Conservation (phyloP, 2,888 invertebrate species). For the Furcula furcula region DNA sequence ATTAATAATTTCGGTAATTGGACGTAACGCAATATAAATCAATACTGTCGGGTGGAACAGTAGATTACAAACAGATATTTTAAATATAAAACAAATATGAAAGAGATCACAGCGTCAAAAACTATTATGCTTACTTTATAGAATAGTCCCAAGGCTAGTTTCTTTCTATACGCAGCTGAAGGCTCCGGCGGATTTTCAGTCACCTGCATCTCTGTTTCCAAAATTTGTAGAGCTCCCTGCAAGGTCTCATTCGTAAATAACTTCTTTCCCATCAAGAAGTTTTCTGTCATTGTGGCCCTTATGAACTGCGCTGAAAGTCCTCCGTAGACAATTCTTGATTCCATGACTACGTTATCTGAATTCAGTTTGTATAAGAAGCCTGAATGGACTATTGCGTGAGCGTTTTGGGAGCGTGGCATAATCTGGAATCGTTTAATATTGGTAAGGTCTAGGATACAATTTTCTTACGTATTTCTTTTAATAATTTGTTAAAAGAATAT, state of each 20-base stretch:
- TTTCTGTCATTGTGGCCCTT: slow-evolving; percentile 77
- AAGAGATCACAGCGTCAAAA: too few species aligned
- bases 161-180: slow-evolving; percentile 78
- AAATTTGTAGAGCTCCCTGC: slow-evolving; percentile 42
- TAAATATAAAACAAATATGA: too few species aligned
- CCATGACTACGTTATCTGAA: slow-evolving; percentile 10
- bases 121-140: slow-evolving; percentile 33
- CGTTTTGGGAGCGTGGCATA: slow-evolving; percentile 86
- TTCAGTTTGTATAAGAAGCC: slow-evolving; percentile 84
- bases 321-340: slow-evolving; percentile 75
- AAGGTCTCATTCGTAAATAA: slow-evolving; percentile 61
- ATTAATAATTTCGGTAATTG: too few species aligned
- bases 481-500: too few species aligned
- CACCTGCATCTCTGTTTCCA: slow-evolving; percentile 44
- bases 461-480: too few species aligned
- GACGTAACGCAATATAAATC: too few species aligned
- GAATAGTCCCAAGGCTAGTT: slow-evolving; percentile 81
- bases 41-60: too few species aligned
- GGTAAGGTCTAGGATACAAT: too few species aligned
- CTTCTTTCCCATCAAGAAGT: slow-evolving; percentile 60
- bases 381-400: slow-evolving; percentile 88
- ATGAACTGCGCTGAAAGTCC: slow-evolving; percentile 67
- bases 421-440: slow-evolving; percentile 82
- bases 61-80: too few species aligned
- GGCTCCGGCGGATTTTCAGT: slow-evolving; percentile 72